Percentiles rank a stretch among this genome's conserved stretches.
phyloP scores from a whole-genome alignment of 2,113 vertebrate species.

The Egretta garzetta region DNA sequence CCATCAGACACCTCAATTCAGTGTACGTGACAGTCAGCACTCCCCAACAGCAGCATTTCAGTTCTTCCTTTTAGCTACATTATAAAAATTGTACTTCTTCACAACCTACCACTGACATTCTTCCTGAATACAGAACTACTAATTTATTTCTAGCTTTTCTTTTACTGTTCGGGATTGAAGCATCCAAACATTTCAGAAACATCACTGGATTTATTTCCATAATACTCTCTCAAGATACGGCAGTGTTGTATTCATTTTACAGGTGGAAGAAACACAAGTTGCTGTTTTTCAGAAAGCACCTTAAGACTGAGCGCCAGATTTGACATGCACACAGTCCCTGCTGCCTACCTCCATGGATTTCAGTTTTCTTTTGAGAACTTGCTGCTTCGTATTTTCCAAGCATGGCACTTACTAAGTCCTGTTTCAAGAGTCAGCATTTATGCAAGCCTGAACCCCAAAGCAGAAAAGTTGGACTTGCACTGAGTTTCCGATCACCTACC shows the following conservation, averaged over 20 bases:
- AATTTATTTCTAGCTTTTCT: not conserved
- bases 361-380: not conserved
- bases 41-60: not conserved
- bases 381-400: not conserved
- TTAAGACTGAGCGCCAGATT: not conserved
- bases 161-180: not conserved
- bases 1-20: not conserved
- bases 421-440: not conserved
- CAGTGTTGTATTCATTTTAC: not conserved
- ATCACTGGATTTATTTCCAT: not conserved
- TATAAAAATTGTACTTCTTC: not conserved
- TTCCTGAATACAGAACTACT: not conserved
- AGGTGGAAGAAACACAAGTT: not conserved
- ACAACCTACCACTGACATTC: fast-evolving
- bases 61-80: not conserved
- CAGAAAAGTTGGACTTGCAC: fast-evolving
- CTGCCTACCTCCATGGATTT: not conserved
- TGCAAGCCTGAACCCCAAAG: not conserved
- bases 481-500: not conserved
- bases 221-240: not conserved
- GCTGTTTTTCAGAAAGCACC: not conserved
- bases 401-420: not conserved
- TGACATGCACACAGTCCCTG: fast-evolving
- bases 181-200: not conserved
- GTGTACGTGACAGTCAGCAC: not conserved